A percentile compares a stretch with the other conserved stretches of the same genome.
Evolutionary conservation across 2,797 vertebrate species (phyloP).

Genomic region (Heterohyrax brucei): DNA sequence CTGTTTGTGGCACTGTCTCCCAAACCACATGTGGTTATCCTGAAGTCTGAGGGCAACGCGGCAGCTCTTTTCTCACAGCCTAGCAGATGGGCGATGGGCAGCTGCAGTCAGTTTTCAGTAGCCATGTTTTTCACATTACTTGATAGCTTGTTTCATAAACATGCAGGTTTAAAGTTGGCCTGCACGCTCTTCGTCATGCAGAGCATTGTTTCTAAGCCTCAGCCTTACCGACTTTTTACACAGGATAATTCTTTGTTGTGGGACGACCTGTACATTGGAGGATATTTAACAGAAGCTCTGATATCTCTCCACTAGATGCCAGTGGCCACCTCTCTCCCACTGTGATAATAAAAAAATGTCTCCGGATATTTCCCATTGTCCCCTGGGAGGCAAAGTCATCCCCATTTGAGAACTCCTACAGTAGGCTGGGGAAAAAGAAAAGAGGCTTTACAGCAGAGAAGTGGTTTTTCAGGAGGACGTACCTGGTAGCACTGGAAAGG

Average conservation of each 20-base stretch:
- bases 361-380: conserved; percentile 9
- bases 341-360: neutral
- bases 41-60: neutral
- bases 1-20: neutral
- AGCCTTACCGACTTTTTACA: neutral
- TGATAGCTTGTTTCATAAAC: neutral
- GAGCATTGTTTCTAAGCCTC: neutral
- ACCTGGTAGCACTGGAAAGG: neutral
- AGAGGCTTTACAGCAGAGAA: neutral
- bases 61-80: neutral
- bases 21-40: neutral
- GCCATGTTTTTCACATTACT: neutral
- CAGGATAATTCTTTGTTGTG: neutral
- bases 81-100: neutral
- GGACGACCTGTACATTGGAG: neutral
- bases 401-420: neutral
- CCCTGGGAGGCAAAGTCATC: neutral
- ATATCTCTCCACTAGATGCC: neutral
- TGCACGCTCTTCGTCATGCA: neutral
- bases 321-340: neutral
- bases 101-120: neutral
- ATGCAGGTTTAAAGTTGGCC: neutral
- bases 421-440: neutral
- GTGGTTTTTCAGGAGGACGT: neutral
- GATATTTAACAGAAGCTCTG: neutral